Evolutionary conservation across 2,797 vertebrate species (phyloP), one percentile per base, ranked within the genome.

Genomic region (Perodicticus potto): DNA sequence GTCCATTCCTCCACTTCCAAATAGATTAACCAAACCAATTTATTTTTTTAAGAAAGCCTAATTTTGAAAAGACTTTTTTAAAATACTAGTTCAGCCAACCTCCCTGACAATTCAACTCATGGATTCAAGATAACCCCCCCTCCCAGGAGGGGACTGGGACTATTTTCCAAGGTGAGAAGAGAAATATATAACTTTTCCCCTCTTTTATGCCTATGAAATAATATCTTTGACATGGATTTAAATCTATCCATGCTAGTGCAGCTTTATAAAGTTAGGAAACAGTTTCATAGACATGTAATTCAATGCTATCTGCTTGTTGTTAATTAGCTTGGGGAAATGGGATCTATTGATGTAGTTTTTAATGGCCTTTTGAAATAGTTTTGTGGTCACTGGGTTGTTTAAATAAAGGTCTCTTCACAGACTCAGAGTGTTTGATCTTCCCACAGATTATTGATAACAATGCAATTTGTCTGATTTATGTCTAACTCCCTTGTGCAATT

Each of bases 321-420:
- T 97, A 96, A 97, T 96, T 97, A 96, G 49, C 37, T 85, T 76
- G 55, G 40, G 69, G 9, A 92, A 93, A 95, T 87, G 20, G 16
- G 73, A 86, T 96, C 27, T 78, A 19, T 67, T 96, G 77, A 76
- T 49, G 80, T 37, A 11, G 23, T 85, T 96, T 93, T 53, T 81
- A 85, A 96, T 76, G 34, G 43, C 23, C 40, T 95, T 93, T 95
- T 80, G 84, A 97, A 93, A 72, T 73, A 29, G 16, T 74, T 95
- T 70, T 96, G 67, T 89, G 57, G 83, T 91, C 67, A 93, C 72
- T 93, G 43, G 45, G 4, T 25, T 93, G 29, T 95, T 96, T 81
- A 93, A 94, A 92, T 92, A 86, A 89, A 96, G 4, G 19, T 65
- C 65, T 95, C 25, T 83, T 73, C 25, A 96, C 40, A 69, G 82